Conservation (phyloP, 1,140 invertebrate species). For the Muscidifurax raptorellus region DNA sequence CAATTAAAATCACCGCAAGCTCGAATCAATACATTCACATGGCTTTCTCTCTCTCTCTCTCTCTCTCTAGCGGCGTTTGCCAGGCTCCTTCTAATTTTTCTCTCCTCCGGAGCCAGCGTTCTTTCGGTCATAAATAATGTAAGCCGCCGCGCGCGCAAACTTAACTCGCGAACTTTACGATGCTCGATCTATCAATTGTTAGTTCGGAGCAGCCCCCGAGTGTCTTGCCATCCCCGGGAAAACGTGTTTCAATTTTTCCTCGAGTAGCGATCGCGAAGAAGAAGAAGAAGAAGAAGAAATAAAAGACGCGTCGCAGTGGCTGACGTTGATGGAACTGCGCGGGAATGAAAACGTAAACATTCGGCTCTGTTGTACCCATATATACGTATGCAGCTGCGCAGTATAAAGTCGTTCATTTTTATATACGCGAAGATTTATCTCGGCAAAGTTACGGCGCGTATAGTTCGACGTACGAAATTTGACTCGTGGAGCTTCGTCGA, state of each 20-base stretch:
- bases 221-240: constrained; percentile 8
- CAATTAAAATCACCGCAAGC: background rate
- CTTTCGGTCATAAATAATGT: constrained; percentile 4
- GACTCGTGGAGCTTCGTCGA: background rate
- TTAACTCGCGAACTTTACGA: constrained; percentile 15
- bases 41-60: too few species aligned
- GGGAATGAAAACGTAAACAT: constrained; percentile 41
- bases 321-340: constrained; percentile 38
- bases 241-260: constrained; percentile 44
- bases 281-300: background rate
- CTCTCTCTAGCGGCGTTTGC: too few species aligned
- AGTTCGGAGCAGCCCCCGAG: background rate
- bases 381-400: background rate
- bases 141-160: background rate
- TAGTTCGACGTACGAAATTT: constrained; percentile 14
- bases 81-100: background rate
- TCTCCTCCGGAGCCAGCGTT: background rate
- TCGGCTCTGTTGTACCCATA: too few species aligned
- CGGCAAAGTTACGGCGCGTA: background rate
- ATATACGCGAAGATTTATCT: constrained; percentile 35
- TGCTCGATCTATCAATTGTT: constrained; percentile 40
- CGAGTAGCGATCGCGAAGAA: background rate
- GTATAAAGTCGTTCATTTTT: constrained; percentile 14
- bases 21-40: background rate
- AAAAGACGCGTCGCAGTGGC: constrained; percentile 17